Percentiles rank a stretch among this genome's conserved stretches.
These are phyloP conservation scores for Naso thynnoides DNA, from an alignment of 2,797 vertebrate genomes.

Conservation along the genomic window DNA sequence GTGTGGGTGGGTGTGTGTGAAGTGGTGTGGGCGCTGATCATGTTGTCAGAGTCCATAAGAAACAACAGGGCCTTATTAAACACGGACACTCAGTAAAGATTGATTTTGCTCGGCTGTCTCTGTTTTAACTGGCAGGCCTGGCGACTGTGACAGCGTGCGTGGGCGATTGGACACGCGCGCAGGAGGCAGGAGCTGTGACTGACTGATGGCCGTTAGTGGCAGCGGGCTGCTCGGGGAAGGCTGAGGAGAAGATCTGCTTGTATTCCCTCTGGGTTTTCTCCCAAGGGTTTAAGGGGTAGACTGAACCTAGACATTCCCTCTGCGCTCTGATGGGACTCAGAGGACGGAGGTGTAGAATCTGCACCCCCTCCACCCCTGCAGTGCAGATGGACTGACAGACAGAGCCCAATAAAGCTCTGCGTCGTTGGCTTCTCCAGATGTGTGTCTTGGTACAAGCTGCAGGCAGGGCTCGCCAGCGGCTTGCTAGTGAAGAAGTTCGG, in stretches of 20 bases:
- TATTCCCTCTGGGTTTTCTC: slow-evolving; percentile 31
- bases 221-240: slow-evolving; percentile 27
- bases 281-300: slow-evolving; percentile 21
- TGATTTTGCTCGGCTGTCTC: slow-evolving; percentile 70
- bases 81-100: slow-evolving; percentile 70
- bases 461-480: slow-evolving; percentile 42
- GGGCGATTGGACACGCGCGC: slow-evolving; percentile 64
- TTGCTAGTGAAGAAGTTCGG: slow-evolving; percentile 39
- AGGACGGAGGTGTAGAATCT: slow-evolving; percentile 7
- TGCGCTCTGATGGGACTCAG: slow-evolving; percentile 14
- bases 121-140: slow-evolving; percentile 62
- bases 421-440: slow-evolving; percentile 15
- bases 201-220: slow-evolving; percentile 68
- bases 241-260: slow-evolving; percentile 36
- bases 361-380: slow-evolving; percentile 12
- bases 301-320: slow-evolving; percentile 40
- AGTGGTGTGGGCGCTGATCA: slow-evolving; percentile 28
- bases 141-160: slow-evolving; percentile 60
- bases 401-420: slow-evolving; percentile 29
- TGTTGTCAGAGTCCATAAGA: slow-evolving; percentile 75
- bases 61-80: slow-evolving; percentile 73
- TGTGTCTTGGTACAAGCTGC: slow-evolving; percentile 34
- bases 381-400: slow-evolving; percentile 20
- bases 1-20: slow-evolving; percentile 17
- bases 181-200: slow-evolving; percentile 68